These are phyloP conservation scores for Ennomos fuscantarius DNA, from an alignment of 2,888 invertebrate genomes.

Conservation along the genomic window DNA sequence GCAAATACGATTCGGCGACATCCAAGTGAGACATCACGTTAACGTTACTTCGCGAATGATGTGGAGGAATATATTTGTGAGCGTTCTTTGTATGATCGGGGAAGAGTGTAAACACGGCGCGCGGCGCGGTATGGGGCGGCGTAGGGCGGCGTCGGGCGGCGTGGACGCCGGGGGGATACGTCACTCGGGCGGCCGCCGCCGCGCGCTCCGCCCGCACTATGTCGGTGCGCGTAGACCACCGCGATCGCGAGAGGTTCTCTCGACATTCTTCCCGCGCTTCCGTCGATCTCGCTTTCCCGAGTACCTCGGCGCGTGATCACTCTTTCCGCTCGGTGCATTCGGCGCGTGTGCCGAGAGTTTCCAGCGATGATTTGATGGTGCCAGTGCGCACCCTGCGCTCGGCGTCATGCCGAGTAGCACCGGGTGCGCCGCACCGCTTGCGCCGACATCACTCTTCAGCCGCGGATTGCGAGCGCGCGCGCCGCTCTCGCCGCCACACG, in stretches of 20 bases:
- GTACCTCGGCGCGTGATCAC: slow-evolving; percentile 74
- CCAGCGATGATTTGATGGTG: slow-evolving; percentile 81
- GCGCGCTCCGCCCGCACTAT: slow-evolving; percentile 80
- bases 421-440: slow-evolving; percentile 77
- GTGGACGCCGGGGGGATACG: slow-evolving; percentile 52
- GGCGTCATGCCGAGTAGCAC: slow-evolving; percentile 76
- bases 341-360: slow-evolving; percentile 73
- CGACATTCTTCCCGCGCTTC: slow-evolving; percentile 82
- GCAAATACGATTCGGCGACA: slow-evolving; percentile 66
- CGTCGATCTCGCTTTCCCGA: slow-evolving; percentile 75
- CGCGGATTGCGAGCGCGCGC: slow-evolving; percentile 79
- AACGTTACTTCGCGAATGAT: slow-evolving; percentile 59
- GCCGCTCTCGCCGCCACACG: slow-evolving; percentile 76
- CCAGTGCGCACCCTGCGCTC: slow-evolving; percentile 80
- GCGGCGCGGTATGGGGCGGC: slow-evolving; percentile 50
- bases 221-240: slow-evolving; percentile 80
- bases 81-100: slow-evolving; percentile 73
- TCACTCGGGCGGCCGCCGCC: slow-evolving; percentile 81
- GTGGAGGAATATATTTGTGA: slow-evolving; percentile 73
- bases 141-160: slow-evolving; percentile 43
- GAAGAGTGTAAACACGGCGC: slow-evolving; percentile 77
- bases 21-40: slow-evolving; percentile 56
- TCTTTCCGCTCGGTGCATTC: slow-evolving; percentile 80
- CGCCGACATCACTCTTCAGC: slow-evolving; percentile 81
- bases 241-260: slow-evolving; percentile 80